phyloP scores from a whole-genome alignment of 2,888 invertebrate genomes.

The Lasius fuliginosus region DNA sequence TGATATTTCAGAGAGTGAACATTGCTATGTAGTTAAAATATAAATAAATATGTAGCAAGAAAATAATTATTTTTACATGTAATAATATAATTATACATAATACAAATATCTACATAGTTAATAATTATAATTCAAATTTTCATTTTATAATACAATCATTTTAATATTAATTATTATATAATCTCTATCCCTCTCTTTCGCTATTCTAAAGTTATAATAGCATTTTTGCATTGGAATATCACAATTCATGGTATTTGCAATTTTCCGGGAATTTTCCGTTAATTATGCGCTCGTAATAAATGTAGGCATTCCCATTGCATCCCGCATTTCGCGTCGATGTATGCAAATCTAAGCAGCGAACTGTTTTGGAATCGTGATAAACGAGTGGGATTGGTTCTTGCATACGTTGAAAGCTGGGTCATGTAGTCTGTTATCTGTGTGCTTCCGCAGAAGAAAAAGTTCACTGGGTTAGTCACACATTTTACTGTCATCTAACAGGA shows the following conservation, averaged over 20 bases:
- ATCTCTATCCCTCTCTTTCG: background rate
- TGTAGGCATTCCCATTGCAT: background rate
- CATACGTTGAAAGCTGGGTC: slow-evolving; percentile 29
- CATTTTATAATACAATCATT: background rate
- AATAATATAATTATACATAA: background rate
- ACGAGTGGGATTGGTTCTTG: slow-evolving; percentile 41
- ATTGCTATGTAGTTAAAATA: background rate
- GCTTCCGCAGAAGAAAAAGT: slow-evolving; percentile 25
- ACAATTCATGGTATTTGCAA: background rate
- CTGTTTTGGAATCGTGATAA: slow-evolving; percentile 46
- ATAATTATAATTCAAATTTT: background rate
- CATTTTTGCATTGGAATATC: background rate
- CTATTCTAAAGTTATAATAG: background rate
- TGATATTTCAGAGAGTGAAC: background rate
- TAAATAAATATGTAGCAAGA: background rate
- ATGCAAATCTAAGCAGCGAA: slow-evolving; percentile 48
- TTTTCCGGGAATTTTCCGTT: background rate
- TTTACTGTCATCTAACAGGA: slow-evolving; percentile 22
- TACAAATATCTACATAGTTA: background rate
- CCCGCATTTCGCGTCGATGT: slow-evolving; percentile 40
- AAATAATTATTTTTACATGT: background rate
- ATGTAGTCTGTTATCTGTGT: slow-evolving; percentile 33
- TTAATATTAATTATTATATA: background rate
- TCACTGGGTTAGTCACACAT: slow-evolving; percentile 4
- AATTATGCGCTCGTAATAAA: slow-evolving; percentile 31